Evolutionary conservation across 2,113 vertebrate genomes (phyloP).

Genomic region (Callospermophilus lateralis): DNA sequence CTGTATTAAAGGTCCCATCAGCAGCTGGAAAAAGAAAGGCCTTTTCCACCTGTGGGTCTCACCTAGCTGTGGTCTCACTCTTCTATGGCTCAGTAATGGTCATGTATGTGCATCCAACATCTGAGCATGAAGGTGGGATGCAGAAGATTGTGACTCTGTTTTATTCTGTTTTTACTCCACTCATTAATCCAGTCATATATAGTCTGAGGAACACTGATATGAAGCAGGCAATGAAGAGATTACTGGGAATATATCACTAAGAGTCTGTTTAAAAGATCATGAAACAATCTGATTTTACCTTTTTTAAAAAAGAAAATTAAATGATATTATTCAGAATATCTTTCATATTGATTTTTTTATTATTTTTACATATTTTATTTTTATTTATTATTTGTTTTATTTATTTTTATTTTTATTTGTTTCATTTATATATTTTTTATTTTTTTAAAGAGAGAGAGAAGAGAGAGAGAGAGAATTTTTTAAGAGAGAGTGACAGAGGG

Average conservation of each 20-base stretch:
- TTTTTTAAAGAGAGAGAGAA: background rate
- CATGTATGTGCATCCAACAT: slow-evolving; percentile 81
- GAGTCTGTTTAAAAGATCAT: background rate
- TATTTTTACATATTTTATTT: background rate
- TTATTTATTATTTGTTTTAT: too few relatives aligned
- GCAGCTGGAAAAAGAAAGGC: slow-evolving; percentile 72
- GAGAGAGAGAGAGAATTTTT: too few relatives aligned
- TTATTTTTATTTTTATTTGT: too few relatives aligned
- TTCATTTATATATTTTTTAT: too few relatives aligned
- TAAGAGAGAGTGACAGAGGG: too few relatives aligned
- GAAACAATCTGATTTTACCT: background rate
- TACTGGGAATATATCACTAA: slow-evolving; percentile 48
- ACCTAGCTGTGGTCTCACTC: slow-evolving; percentile 80
- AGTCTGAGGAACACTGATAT: slow-evolving; percentile 81
- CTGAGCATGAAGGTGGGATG: slow-evolving; percentile 23
- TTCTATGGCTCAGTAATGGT: slow-evolving; percentile 84
- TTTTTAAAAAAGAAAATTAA: background rate
- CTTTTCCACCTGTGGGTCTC: slow-evolving; percentile 83
- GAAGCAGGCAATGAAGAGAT: slow-evolving; percentile 71
- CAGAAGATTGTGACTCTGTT: slow-evolving; percentile 77
- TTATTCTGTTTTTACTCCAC: slow-evolving; percentile 78
- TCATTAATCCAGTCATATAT: slow-evolving; percentile 81
- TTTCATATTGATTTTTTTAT: background rate
- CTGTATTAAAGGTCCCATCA: slow-evolving; percentile 76
- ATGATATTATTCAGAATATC: background rate